Percentiles rank a stretch among this genome's conserved stretches.
Conservation (phyloP, 2,888 invertebrate genomes). For the Ctena decussata region DNA sequence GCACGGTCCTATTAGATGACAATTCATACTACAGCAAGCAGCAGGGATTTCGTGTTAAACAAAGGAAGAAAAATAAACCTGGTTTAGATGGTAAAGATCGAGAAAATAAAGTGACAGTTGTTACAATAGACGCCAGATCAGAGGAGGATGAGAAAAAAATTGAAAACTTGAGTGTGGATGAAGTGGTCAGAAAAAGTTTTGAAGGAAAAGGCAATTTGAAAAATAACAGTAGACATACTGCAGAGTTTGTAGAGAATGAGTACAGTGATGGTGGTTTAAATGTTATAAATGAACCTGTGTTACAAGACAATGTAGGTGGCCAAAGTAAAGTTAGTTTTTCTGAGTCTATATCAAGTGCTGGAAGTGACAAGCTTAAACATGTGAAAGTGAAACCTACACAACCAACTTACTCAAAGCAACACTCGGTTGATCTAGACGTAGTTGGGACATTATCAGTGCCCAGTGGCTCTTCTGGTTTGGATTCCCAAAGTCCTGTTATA, state of each 20-base stretch:
- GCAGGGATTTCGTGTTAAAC: conserved; percentile 76
- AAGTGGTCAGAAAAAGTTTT: conserved; percentile 67
- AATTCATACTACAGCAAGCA: conserved; percentile 23
- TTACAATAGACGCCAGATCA: conserved; percentile 72
- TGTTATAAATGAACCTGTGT: conserved; percentile 9
- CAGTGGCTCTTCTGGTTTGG: conserved; percentile 52
- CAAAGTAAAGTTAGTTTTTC: conserved; percentile 63
- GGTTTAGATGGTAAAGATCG: conserved; percentile 70
- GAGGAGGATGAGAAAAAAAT: conserved; percentile 72
- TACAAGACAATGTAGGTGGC: conserved; percentile 41
- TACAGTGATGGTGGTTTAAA: conserved; percentile 15
- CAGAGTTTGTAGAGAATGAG: conserved; percentile 43
- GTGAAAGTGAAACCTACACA: conserved; percentile 61
- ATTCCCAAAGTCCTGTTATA: conserved; percentile 15
- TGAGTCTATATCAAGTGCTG: conserved; percentile 62
- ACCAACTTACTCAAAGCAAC: conserved; percentile 61
- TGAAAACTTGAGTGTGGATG: conserved; percentile 74
- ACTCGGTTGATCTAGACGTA: conserved; percentile 57
- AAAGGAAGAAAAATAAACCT: conserved; percentile 71
- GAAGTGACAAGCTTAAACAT: conserved; percentile 53
- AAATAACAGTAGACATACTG: conserved; percentile 56
- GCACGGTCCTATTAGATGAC: neutral
- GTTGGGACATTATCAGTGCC: conserved; percentile 56
- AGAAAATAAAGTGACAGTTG: conserved; percentile 73
- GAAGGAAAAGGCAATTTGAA: conserved; percentile 40